These are phyloP conservation scores for Thyatira batis DNA, from an alignment of 2,888 invertebrate species.

Conservation along the genomic window DNA sequence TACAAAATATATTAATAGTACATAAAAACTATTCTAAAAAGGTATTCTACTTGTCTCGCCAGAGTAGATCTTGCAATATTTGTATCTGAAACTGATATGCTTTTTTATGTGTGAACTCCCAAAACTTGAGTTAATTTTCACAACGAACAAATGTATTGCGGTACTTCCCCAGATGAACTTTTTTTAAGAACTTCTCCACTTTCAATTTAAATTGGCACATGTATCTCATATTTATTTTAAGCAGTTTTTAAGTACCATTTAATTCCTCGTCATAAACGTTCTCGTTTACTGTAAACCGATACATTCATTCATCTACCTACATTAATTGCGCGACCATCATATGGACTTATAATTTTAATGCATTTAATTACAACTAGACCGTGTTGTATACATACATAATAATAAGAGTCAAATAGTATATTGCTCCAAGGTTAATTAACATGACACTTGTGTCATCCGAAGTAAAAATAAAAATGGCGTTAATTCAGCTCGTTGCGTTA, in stretches of 20 bases:
- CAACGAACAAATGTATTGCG: no score
- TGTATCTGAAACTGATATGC: no score
- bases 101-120: no score
- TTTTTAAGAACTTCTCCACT: no score
- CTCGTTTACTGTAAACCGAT: constrained; percentile 15
- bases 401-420: background rate
- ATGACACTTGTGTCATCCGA: constrained; percentile 31
- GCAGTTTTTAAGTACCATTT: constrained; percentile 14
- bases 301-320: constrained; percentile 13
- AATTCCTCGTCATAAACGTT: constrained; percentile 19
- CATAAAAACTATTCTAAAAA: no score
- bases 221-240: constrained; percentile 2
- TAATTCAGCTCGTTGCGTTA: constrained; percentile 25
- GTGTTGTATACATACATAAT: background rate
- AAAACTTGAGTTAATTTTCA: no score
- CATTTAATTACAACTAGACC: background rate
- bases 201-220: no score
- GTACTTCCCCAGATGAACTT: no score
- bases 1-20: no score
- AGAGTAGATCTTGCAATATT: no score
- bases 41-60: no score
- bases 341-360: background rate
- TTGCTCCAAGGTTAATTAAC: constrained; percentile 24
- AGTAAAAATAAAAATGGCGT: constrained; percentile 22
- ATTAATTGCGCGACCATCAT: background rate